Base-by-base conservation (phyloP, 1,140 invertebrate genomes). In the Penaeus vannamei region DNA sequence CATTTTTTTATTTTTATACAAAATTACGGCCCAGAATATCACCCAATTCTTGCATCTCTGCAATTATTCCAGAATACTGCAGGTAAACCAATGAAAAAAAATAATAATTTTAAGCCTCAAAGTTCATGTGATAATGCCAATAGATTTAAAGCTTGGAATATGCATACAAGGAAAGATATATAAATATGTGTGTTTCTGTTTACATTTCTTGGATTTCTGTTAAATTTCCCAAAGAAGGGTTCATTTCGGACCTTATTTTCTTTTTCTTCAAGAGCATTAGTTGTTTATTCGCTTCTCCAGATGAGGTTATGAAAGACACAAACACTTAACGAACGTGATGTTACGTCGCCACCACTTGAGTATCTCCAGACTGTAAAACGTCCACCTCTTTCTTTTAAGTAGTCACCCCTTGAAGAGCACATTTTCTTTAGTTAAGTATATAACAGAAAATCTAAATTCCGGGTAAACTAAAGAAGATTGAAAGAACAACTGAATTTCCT, bases 271-370 rank as follows among this genome's bases (percentile, higher is more conserved):
- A 69, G 85, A 86, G 76, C 81, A 86, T 86, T 80, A 86, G 85
- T 86, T 80, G 77, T 81, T 86, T 80, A 86, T 80, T 86, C 53
- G 60, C 36, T 86, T 86, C 85, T 86, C 85, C 85, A 86, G 85
- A 64, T 81, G 32, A 80, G 32, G 85, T 86, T 86, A 86, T 86
- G 85, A 81, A 86, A 86, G 85, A 86, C 85, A 53, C 53, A 53
- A 53, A 53, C 53, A 53, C 53, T 53, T 53, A 17, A 53, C 53
- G 53, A 17, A 53, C 53, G 53, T 53, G 53, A 53, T 53, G 53
- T 53, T 53, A 53, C 10, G 53, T 53, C 14, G 12, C 8, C 53
- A 14, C 53, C 53, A 53, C 23, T 26, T 84, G 82, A 79, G 76
- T 79, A 85, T 26, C 22, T 85, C 61, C 29, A 46, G 84, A n/a